Evolutionary conservation across 2,113 vertebrate genomes (phyloP).

Genomic region (Onychostoma macrolepis): DNA sequence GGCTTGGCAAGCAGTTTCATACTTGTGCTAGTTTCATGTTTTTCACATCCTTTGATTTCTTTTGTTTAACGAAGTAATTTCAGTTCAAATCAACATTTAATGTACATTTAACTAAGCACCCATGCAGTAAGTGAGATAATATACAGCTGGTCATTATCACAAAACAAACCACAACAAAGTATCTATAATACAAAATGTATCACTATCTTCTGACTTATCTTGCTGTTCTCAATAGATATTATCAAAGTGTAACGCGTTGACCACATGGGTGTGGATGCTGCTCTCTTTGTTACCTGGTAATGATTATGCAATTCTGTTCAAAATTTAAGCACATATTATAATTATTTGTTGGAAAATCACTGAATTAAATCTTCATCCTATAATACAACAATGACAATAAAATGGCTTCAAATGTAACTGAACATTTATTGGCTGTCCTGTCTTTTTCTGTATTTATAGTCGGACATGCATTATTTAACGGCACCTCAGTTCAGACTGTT

Average conservation of each 20-base stretch:
- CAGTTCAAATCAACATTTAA: background rate
- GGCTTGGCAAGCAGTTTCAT: background rate
- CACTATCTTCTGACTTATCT: background rate
- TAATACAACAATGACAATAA: background rate
- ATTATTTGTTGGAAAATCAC: background rate
- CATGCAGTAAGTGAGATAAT: background rate
- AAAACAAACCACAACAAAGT: background rate
- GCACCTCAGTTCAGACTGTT: background rate
- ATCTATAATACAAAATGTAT: background rate
- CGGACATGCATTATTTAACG: background rate
- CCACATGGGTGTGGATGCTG: background rate
- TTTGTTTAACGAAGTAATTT: background rate
- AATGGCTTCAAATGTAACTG: background rate
- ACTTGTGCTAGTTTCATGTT: background rate
- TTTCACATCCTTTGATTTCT: background rate
- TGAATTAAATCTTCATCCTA: background rate
- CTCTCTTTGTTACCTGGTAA: background rate
- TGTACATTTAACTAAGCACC: background rate
- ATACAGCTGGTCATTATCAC: background rate
- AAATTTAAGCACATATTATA: background rate
- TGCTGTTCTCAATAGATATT: slow-evolving; percentile 1
- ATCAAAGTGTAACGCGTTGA: background rate
- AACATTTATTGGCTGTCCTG: background rate
- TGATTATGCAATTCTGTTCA: background rate
- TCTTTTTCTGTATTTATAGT: background rate